Evolutionary conservation across 2,888 invertebrate genomes (phyloP), one percentile per base, ranked within the genome.

Genomic region (Oegoconia quadripuncta): DNA sequence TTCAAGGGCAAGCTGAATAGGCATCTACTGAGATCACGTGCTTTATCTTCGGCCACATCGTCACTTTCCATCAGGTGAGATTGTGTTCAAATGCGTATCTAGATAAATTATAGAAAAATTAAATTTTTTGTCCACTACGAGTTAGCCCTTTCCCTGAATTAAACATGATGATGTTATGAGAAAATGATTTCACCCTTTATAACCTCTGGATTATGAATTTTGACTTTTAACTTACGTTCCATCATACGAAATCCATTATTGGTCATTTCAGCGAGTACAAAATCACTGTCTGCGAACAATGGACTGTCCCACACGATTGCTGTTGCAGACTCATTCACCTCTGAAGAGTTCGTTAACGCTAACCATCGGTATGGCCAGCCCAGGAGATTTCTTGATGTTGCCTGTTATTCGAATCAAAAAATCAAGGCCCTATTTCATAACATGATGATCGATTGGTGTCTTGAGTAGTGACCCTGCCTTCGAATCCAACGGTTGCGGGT

Each of bases 331-430:
- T 49, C 35, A 8, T 53, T 36, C 4, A 36, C 41, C 2, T 50
- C 39, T 9, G 51, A 45, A 2, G 53, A 46, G 1, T 51, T 46
- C 2, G 55, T 44, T 1, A 77, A 34, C 0, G 68, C 52, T 3
- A 83, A 46, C 83, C 83, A 83, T 6, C 81, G 75, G 38, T 62
- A 74, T 3, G 82, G 81, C 1, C 56, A 56, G 2, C 60, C 47
- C 7, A 80, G 67, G 0, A 72, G 48, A 11, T 55, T 48, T 7
- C 34, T 46, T 6, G 50, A 35, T 12, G 59, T 55, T 2, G 64
- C 69, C 80, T 77, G 44, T 26, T 13, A 13, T 5, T 27, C 14
- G 3, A 8, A 27, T 27, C 13, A 27, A 8, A 39, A 28, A 32
- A 37, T 28, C 26, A 18, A 18, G 3, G 18, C 7, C 3, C 18